These are phyloP conservation scores for Parazoanthus atlanticus DNA, from an alignment of 92 coral and sea anemone species.

Conservation along the genomic window DNA sequence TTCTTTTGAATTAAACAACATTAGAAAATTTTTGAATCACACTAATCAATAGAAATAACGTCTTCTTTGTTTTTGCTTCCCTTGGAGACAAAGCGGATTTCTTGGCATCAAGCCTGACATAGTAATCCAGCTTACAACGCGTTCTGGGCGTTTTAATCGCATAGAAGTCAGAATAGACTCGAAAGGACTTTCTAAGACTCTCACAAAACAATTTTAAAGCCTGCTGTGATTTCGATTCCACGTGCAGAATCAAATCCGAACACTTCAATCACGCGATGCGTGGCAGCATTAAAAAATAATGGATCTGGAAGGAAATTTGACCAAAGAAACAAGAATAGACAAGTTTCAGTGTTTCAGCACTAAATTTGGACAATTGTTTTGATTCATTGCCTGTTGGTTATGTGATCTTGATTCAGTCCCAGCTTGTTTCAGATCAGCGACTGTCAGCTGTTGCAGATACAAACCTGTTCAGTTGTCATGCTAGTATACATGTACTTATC, in stretches of 20 bases:
- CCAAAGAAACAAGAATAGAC: conserved; percentile 13
- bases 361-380: neutral
- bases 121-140: neutral
- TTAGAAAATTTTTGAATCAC: conserved; percentile 3
- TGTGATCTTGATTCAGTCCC: conserved; percentile 7
- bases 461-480: neutral
- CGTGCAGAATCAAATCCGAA: neutral
- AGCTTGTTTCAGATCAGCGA: conserved; percentile 12
- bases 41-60: neutral
- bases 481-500: neutral
- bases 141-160: conserved; percentile 21
- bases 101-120: neutral
- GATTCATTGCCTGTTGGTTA: neutral
- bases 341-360: conserved; percentile 14
- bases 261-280: conserved; percentile 8
- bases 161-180: neutral
- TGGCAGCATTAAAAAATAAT: neutral
- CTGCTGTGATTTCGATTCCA: conserved; percentile 24
- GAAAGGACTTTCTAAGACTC: conserved; percentile 3
- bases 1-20: neutral
- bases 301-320: neutral
- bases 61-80: conserved; percentile 7
- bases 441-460: neutral
- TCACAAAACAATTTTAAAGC: conserved; percentile 2
- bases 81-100: conserved; percentile 11